A percentile compares a stretch with the other conserved stretches of the same genome.
phyloP scores from a whole-genome alignment of 2,797 vertebrate species.

The Muraenolepis orangiensis region DNA sequence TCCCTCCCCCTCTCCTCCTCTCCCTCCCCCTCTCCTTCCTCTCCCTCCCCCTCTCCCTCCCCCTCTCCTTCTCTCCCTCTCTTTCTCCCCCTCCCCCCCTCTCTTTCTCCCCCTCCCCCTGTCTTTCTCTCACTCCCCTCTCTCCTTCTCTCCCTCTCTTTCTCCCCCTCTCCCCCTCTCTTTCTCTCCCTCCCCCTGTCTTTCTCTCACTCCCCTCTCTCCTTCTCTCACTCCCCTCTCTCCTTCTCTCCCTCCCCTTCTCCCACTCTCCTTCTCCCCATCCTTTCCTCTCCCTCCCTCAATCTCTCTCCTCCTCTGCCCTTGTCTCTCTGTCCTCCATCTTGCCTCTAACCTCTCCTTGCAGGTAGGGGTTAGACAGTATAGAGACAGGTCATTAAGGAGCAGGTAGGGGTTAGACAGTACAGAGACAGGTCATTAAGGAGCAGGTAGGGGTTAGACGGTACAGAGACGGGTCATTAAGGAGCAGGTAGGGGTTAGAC shows the following conservation, averaged over 20 bases:
- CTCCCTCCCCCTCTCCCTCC: background rate
- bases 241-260: no score
- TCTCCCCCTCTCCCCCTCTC: constrained; percentile 6
- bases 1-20: no score
- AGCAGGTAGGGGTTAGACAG: background rate
- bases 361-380: background rate
- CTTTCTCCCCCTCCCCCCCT: constrained; percentile 4
- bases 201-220: no score
- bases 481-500: background rate
- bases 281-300: background rate
- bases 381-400: background rate
- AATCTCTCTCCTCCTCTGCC: constrained; percentile 19
- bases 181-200: constrained; percentile 2
- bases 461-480: background rate
- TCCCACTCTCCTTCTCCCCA: background rate
- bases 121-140: background rate
- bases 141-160: background rate
- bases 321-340: background rate
- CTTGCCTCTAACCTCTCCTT: background rate
- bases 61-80: background rate
- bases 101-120: constrained; percentile 11
- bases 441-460: background rate
- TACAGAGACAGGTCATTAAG: background rate
- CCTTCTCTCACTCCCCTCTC: background rate
- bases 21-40: background rate